Evolutionary conservation across 1,140 invertebrate genomes (phyloP).

Genomic region (Cyclargus thomasi): DNA sequence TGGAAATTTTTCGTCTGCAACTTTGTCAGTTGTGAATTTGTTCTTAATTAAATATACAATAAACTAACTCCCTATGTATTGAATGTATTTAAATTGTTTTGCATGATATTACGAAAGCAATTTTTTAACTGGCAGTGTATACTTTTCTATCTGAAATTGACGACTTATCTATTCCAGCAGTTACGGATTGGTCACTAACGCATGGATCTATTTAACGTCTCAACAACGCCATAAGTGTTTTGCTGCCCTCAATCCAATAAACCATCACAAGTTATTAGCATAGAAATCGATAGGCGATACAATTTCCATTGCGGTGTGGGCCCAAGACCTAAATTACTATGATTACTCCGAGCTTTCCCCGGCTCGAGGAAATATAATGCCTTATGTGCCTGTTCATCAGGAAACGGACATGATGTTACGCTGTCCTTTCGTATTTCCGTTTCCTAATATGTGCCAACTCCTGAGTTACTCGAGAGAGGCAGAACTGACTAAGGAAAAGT

Average conservation of each 20-base stretch:
- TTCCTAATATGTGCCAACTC: too few relatives aligned
- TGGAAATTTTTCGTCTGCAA: not conserved
- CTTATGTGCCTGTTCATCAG: constrained; percentile 29
- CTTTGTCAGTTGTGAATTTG: too few relatives aligned
- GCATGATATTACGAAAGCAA: too few relatives aligned
- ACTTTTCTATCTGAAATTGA: too few relatives aligned
- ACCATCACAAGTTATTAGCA: constrained; percentile 32
- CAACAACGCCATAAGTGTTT: not conserved
- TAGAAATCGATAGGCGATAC: constrained; percentile 48
- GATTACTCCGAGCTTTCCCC: constrained; percentile 39
- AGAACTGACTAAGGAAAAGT: too few relatives aligned
- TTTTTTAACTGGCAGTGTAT: too few relatives aligned
- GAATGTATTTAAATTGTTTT: too few relatives aligned
- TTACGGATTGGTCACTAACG: not conserved
- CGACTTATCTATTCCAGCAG: not conserved
- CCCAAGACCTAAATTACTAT: constrained; percentile 38
- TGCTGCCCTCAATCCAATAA: constrained; percentile 6
- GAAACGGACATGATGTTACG: not conserved
- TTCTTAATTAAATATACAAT: too few relatives aligned
- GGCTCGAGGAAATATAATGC: constrained; percentile 38
- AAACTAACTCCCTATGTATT: too few relatives aligned
- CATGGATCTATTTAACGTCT: not conserved
- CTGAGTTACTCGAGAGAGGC: too few relatives aligned
- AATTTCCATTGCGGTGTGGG: constrained; percentile 47
- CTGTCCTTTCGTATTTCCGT: not conserved